These are phyloP conservation scores for Prietella phreatophila DNA, from an alignment of 2,113 vertebrate species.

Conservation along the genomic window DNA sequence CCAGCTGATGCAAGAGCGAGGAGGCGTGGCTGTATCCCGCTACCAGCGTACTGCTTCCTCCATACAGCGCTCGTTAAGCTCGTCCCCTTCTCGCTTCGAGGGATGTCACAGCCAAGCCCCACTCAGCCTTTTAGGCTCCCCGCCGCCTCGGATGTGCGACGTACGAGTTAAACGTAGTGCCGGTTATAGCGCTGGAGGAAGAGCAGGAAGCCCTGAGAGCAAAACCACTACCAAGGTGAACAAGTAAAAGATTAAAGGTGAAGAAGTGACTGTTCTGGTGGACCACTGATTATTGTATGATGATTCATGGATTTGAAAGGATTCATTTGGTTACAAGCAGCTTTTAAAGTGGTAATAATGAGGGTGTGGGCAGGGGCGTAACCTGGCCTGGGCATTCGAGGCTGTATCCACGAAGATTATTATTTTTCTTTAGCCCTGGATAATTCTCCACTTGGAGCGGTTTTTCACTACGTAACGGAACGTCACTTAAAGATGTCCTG, in stretches of 20 bases:
- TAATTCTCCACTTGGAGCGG: too few relatives aligned
- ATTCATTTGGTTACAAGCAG: slow-evolving; percentile 18
- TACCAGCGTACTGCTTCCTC: slow-evolving; percentile 84
- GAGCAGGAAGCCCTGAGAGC: slow-evolving; percentile 72
- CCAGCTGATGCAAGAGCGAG: slow-evolving; percentile 92
- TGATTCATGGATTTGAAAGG: slow-evolving; percentile 1
- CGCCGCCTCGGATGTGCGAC: slow-evolving; percentile 83
- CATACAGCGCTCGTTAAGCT: slow-evolving; percentile 91
- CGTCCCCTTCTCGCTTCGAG: slow-evolving; percentile 88
- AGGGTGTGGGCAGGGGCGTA: neutral
- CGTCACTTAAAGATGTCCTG: too few relatives aligned
- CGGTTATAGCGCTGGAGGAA: slow-evolving; percentile 69
- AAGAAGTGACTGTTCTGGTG: neutral
- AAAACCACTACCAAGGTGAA: slow-evolving; percentile 86
- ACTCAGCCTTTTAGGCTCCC: slow-evolving; percentile 86
- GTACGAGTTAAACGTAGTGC: slow-evolving; percentile 74
- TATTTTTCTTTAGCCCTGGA: too few relatives aligned
- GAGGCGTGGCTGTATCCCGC: slow-evolving; percentile 81
- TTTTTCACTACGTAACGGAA: too few relatives aligned
- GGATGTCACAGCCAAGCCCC: slow-evolving; percentile 88
- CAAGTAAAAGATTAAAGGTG: slow-evolving; percentile 75
- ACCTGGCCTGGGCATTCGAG: too few relatives aligned
- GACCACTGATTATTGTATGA: neutral
- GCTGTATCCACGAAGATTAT: too few relatives aligned
- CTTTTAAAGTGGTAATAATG: neutral